These are phyloP conservation scores for Castor canadensis DNA, from an alignment of 2,113 vertebrate genomes.

Conservation along the genomic window DNA sequence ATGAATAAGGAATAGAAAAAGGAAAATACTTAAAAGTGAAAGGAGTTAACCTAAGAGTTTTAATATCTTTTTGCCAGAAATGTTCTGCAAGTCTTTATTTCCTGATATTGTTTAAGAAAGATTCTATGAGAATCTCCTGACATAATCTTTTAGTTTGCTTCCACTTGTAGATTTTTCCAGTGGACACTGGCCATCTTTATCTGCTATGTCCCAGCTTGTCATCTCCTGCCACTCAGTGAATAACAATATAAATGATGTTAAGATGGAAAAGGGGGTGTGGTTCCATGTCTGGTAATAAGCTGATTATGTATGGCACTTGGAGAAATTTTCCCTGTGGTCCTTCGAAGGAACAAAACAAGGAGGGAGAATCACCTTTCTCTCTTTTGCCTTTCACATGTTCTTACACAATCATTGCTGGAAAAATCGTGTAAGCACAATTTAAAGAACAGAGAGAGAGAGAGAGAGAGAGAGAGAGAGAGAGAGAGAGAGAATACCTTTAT, in stretches of 20 bases:
- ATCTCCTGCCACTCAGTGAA: background rate
- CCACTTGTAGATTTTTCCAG: background rate
- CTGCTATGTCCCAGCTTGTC: background rate
- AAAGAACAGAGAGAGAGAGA: too few relatives aligned
- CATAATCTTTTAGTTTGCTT: background rate
- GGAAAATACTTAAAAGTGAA: background rate
- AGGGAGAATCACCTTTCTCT: background rate
- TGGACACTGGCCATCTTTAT: background rate
- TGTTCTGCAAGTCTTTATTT: background rate
- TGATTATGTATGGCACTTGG: rapidly evolving
- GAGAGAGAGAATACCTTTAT: background rate
- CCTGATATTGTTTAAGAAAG: background rate
- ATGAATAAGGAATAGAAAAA: background rate
- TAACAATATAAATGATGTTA: background rate
- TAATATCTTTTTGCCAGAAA: background rate
- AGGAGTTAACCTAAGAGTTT: background rate
- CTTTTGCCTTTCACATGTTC: background rate
- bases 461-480: too few relatives aligned
- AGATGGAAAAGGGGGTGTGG: background rate
- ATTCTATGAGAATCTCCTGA: background rate
- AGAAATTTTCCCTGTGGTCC: background rate
- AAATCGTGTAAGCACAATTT: background rate
- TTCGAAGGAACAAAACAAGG: background rate
- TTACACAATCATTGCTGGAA: background rate
- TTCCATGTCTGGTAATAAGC: too few relatives aligned